phyloP scores from a whole-genome alignment of 1,140 invertebrate genomes.

The Drosophila sproati region DNA sequence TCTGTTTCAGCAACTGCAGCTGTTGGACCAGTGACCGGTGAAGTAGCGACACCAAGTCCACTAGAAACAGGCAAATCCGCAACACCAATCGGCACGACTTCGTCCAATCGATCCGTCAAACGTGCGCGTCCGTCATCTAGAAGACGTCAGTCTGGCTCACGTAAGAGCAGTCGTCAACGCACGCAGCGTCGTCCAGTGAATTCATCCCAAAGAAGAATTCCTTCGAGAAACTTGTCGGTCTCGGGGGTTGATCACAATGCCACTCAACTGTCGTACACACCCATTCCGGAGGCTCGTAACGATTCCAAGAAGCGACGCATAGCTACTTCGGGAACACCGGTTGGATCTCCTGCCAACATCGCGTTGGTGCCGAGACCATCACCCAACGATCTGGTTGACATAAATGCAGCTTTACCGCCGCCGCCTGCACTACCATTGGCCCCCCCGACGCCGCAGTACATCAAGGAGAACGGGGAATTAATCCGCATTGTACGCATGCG shows the following conservation, averaged over 20 bases:
- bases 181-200: slow-evolving; percentile 58
- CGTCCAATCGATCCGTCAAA: slow-evolving; percentile 38
- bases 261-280: slow-evolving; percentile 55
- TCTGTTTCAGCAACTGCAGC: not conserved
- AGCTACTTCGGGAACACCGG: slow-evolving; percentile 44
- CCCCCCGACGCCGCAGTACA: slow-evolving; percentile 73
- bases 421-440: slow-evolving; percentile 25
- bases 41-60: not conserved
- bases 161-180: slow-evolving; percentile 78
- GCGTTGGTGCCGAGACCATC: slow-evolving; percentile 63
- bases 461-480: slow-evolving; percentile 87
- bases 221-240: slow-evolving; percentile 11
- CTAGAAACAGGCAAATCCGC: not conserved
- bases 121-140: slow-evolving; percentile 57
- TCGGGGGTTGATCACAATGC: slow-evolving; percentile 50
- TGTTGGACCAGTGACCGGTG: slow-evolving; percentile 3
- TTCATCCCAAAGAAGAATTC: slow-evolving; percentile 1
- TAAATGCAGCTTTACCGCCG: slow-evolving; percentile 61
- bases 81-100: not conserved
- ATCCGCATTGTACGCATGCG: slow-evolving; percentile 89
- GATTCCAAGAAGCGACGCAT: slow-evolving; percentile 65
- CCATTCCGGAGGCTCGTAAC: slow-evolving; percentile 42
- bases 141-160: slow-evolving; percentile 60
- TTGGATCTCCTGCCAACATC: slow-evolving; percentile 55
- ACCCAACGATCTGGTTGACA: slow-evolving; percentile 60